phyloP scores from a whole-genome alignment of 2,113 vertebrate species.

The Gymnorhina tibicen region DNA sequence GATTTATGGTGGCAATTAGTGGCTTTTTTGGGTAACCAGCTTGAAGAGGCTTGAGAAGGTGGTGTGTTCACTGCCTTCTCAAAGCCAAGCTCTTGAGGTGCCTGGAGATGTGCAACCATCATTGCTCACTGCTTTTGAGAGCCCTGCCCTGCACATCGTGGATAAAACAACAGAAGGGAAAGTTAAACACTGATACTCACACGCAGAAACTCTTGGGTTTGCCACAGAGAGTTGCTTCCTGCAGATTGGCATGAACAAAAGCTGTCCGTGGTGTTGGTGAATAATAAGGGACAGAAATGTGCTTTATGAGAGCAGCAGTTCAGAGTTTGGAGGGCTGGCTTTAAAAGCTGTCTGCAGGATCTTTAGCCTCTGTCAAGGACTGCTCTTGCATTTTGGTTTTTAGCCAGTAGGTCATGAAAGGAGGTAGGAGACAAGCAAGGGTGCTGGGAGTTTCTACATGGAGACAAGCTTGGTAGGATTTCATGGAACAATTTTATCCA shows the following conservation, averaged over 20 bases:
- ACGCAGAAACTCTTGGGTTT: neutral
- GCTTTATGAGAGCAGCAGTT: neutral
- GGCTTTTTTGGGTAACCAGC: neutral
- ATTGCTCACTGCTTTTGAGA: neutral
- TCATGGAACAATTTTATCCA: neutral
- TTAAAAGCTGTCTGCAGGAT: neutral
- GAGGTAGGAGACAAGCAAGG: neutral
- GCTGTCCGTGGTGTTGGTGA: neutral
- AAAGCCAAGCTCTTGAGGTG: neutral
- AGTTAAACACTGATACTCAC: neutral
- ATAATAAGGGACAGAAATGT: neutral
- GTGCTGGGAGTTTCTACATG: neutral
- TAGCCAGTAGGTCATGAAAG: neutral
- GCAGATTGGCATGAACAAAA: neutral
- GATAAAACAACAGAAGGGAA: neutral
- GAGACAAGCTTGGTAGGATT: neutral
- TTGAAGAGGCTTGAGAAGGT: neutral
- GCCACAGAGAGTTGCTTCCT: neutral
- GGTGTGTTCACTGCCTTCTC: neutral
- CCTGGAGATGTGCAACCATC: neutral
- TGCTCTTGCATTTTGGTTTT: neutral
- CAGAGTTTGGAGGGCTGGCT: neutral
- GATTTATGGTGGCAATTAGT: slow-evolving; percentile 21
- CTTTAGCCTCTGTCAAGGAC: neutral
- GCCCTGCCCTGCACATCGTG: fast-evolving